Evolutionary conservation across 2,888 invertebrate genomes (phyloP).

Genomic region (Fabriciana adippe): DNA sequence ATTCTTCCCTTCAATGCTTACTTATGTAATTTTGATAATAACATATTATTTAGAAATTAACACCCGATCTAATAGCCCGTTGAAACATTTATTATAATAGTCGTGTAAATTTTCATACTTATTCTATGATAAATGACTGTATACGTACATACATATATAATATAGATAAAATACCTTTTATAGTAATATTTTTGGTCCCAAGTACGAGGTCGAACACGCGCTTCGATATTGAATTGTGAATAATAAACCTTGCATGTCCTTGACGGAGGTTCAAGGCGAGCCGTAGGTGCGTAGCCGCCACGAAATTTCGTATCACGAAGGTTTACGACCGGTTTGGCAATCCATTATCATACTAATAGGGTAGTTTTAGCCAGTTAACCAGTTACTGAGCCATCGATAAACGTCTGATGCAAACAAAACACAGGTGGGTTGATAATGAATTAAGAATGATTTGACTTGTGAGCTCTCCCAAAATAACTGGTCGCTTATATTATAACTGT

Average conservation of each 20-base stretch:
- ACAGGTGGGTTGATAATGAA: slow-evolving; percentile 37
- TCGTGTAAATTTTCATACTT: slow-evolving; percentile 3
- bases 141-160: not conserved
- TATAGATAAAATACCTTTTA: slow-evolving; percentile 12
- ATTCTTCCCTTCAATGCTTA: slow-evolving; percentile 13
- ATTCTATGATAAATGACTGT: slow-evolving; percentile 2
- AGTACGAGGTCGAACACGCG: slow-evolving; percentile 34
- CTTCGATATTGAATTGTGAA: slow-evolving; percentile 39
- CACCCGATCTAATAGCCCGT: slow-evolving; percentile 13
- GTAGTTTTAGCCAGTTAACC: slow-evolving; percentile 59
- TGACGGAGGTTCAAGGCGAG: slow-evolving; percentile 52
- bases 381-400: slow-evolving; percentile 46
- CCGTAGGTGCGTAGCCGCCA: slow-evolving; percentile 47
- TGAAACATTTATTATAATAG: slow-evolving; percentile 12
- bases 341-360: slow-evolving; percentile 73
- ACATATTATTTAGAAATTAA: slow-evolving; percentile 23
- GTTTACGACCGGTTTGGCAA: slow-evolving; percentile 58
- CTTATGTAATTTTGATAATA: slow-evolving; percentile 28
- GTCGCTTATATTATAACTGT: slow-evolving; percentile 30
- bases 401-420: slow-evolving; percentile 40
- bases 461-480: slow-evolving; percentile 30
- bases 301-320: slow-evolving; percentile 52
- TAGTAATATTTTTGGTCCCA: slow-evolving; percentile 37
- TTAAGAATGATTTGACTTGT: slow-evolving; percentile 30
- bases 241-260: slow-evolving; percentile 49